These are phyloP conservation scores for Muntiacus reevesi DNA, from an alignment of 2,113 vertebrate genomes.

Conservation along the genomic window DNA sequence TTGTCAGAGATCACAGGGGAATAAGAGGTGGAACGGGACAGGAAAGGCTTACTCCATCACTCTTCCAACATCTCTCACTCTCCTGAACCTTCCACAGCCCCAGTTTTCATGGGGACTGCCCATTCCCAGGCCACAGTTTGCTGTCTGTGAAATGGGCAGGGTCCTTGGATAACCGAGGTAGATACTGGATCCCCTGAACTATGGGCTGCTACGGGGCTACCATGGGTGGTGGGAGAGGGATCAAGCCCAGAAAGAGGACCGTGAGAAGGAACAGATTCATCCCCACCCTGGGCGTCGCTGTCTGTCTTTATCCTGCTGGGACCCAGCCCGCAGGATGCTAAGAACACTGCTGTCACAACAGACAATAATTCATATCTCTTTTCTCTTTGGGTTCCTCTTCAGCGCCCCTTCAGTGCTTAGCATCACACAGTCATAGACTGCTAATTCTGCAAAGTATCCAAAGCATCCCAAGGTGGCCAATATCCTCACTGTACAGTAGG, in stretches of 20 bases:
- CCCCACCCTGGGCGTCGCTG: not conserved
- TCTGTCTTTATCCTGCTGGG: not conserved
- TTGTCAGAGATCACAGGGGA: slow-evolving; percentile 20
- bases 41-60: not conserved
- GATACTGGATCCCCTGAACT: not conserved
- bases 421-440: not conserved
- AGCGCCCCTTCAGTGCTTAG: not conserved
- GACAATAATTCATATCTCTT: not conserved
- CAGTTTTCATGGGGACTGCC: not conserved
- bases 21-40: not conserved
- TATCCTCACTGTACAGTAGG: not conserved
- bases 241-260: not conserved
- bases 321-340: not conserved
- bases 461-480: not conserved
- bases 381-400: not conserved
- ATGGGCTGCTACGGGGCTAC: not conserved
- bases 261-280: not conserved
- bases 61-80: not conserved
- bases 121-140: not conserved
- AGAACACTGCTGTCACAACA: not conserved
- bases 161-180: not conserved
- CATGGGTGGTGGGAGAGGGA: not conserved
- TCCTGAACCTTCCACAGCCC: not conserved
- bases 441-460: not conserved
- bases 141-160: slow-evolving; percentile 9